Conservation (phyloP, 2,888 invertebrate genomes). For the Tridacna crocea region DNA sequence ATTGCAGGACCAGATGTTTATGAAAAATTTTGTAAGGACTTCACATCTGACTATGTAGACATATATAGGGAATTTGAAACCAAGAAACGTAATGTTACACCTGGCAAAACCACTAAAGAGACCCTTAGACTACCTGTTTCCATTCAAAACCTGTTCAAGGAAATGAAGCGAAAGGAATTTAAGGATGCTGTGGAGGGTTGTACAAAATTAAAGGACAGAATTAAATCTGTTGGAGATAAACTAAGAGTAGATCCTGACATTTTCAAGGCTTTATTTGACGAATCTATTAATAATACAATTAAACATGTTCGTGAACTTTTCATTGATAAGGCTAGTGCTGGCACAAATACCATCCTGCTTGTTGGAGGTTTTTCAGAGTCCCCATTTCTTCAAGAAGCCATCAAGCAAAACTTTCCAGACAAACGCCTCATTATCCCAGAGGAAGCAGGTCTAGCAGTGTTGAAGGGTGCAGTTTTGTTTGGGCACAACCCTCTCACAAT, state of each 20-base stretch:
- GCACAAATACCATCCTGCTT: conserved; percentile 57
- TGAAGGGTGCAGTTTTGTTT: conserved; percentile 69
- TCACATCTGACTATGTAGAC: conserved; percentile 59
- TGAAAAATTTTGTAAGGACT: conserved; percentile 36
- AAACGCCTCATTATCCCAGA: conserved; percentile 63
- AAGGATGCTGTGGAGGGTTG: conserved; percentile 40
- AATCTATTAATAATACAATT: conserved; percentile 48
- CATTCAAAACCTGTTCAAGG: conserved; percentile 45
- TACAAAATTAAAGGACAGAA: conserved; percentile 41
- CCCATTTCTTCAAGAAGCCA: conserved; percentile 57
- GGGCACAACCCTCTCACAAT: conserved; percentile 63
- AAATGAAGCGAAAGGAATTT: conserved; percentile 25
- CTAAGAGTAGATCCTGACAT: conserved; percentile 54
- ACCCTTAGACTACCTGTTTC: conserved; percentile 60
- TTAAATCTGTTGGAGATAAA: conserved; percentile 53
- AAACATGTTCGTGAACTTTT: conserved; percentile 58
- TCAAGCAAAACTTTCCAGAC: conserved; percentile 50
- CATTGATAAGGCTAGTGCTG: conserved; percentile 40
- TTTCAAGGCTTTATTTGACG: conserved; percentile 53
- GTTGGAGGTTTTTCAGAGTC: conserved; percentile 70
- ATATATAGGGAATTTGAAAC: conserved; percentile 66
- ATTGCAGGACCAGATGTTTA: conserved; percentile 42
- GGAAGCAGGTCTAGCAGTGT: conserved; percentile 67
- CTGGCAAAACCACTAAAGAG: conserved; percentile 41
- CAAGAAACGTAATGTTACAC: conserved; percentile 61